Percentiles rank a stretch among this genome's conserved stretches.
phyloP scores from a whole-genome alignment of 2,113 vertebrate genomes.

The Larimichthys polyactis region DNA sequence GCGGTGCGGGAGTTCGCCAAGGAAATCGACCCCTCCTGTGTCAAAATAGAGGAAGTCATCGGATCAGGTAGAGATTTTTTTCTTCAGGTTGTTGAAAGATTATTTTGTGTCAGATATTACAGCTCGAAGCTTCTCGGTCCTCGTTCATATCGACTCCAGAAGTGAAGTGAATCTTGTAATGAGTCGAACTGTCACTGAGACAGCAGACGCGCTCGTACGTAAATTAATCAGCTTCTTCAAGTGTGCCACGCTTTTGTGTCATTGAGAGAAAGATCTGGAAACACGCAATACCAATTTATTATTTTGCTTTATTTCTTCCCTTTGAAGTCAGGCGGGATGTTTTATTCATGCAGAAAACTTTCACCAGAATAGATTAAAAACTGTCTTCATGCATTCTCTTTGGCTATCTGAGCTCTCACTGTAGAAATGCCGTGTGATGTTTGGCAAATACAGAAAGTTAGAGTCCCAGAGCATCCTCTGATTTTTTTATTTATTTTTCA shows the following conservation, averaged over 20 bases:
- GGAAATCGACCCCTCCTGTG: slow-evolving; percentile 80
- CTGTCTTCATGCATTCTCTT: slow-evolving; percentile 62
- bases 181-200: slow-evolving; percentile 46
- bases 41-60: slow-evolving; percentile 83
- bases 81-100: neutral
- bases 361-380: slow-evolving; percentile 75
- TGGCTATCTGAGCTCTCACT: slow-evolving; percentile 46
- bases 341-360: slow-evolving; percentile 78
- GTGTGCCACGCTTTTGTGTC: slow-evolving; percentile 51
- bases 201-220: slow-evolving; percentile 18
- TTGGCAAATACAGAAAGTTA: slow-evolving; percentile 44
- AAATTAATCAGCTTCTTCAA: slow-evolving; percentile 52
- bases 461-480: slow-evolving; percentile 28
- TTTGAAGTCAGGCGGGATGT: slow-evolving; percentile 77
- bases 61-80: slow-evolving; percentile 75
- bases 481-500: neutral
- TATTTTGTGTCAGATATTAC: neutral
- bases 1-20: slow-evolving; percentile 81
- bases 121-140: neutral
- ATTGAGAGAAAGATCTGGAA: slow-evolving; percentile 62
- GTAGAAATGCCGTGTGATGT: slow-evolving; percentile 71
- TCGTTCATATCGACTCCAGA: neutral
- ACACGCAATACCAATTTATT: slow-evolving; percentile 56
- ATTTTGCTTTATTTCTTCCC: slow-evolving; percentile 66
- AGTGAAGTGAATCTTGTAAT: slow-evolving; percentile 35